These are phyloP conservation scores for Lasioglossum vierecki DNA, from an alignment of 2,888 invertebrate genomes.

Conservation along the genomic window DNA sequence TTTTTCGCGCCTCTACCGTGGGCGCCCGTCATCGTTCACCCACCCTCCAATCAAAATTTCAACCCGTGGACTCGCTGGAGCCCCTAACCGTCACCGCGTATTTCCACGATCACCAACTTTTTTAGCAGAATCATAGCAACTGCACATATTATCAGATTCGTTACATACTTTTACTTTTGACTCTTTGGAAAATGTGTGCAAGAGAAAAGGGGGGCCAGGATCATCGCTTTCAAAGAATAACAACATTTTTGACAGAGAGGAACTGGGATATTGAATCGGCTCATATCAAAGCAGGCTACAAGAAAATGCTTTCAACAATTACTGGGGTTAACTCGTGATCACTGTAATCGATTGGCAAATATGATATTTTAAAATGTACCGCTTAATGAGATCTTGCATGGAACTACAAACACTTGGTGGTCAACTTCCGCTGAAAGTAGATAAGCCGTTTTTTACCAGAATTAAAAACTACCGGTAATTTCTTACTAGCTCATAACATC, in stretches of 20 bases:
- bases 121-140: neutral
- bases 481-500: neutral
- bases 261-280: no score
- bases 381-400: neutral
- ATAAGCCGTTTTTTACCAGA: neutral
- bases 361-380: neutral
- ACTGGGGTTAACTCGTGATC: neutral
- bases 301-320: neutral
- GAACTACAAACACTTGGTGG: neutral
- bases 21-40: neutral
- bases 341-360: neutral
- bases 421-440: neutral
- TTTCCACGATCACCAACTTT: neutral
- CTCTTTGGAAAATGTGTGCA: no score
- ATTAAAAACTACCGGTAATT: neutral
- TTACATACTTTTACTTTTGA: no score
- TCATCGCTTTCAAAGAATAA: no score
- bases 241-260: no score
- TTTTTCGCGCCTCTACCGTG: constrained; percentile 52
- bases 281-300: no score
- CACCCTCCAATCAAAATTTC: constrained; percentile 62
- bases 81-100: neutral
- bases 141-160: neutral
- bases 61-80: constrained; percentile 44
- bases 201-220: no score